Evolutionary conservation across 2,888 invertebrate genomes (phyloP).

Genomic region (Aphelenchoides bicaudatus): DNA sequence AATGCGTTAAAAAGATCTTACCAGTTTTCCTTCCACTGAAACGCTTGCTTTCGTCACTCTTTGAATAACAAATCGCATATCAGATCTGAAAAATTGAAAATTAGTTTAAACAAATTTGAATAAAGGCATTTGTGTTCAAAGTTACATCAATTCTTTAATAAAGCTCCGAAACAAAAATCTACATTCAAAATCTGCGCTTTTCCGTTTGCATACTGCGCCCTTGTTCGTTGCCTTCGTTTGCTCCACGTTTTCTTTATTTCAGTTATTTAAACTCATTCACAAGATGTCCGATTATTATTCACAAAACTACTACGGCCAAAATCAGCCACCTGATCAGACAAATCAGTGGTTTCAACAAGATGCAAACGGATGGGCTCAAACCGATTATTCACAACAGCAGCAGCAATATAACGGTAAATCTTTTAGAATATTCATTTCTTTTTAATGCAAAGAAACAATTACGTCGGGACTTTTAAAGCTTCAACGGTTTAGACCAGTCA

Average conservation of each 20-base stretch:
- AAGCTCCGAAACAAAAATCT: constrained; percentile 4
- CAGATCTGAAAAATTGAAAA: background rate
- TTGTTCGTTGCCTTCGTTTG: background rate
- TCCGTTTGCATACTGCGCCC: background rate
- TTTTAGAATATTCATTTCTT: background rate
- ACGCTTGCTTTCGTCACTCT: constrained; percentile 52
- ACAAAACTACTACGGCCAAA: constrained; percentile 12
- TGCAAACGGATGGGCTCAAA: constrained; percentile 19
- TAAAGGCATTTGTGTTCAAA: too few species aligned
- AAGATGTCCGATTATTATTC: constrained; percentile 10
- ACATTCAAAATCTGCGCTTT: constrained; percentile 7
- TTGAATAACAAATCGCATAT: constrained; percentile 57
- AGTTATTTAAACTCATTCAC: background rate
- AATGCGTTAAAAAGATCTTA: constrained; percentile 30
- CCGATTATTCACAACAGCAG: constrained; percentile 16
- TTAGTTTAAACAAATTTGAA: too few species aligned
- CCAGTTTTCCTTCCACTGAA: constrained; percentile 46
- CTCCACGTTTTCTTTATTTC: background rate
- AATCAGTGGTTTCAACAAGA: background rate
- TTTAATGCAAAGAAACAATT: too few species aligned
- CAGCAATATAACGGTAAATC: constrained; percentile 7
- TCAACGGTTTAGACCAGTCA: constrained; percentile 11
- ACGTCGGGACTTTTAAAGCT: too few species aligned
- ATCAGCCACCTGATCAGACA: constrained; percentile 8
- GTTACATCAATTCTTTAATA: too few species aligned